phyloP scores from a whole-genome alignment of 2,113 vertebrate species.

The Gorsachius goisagi region DNA sequence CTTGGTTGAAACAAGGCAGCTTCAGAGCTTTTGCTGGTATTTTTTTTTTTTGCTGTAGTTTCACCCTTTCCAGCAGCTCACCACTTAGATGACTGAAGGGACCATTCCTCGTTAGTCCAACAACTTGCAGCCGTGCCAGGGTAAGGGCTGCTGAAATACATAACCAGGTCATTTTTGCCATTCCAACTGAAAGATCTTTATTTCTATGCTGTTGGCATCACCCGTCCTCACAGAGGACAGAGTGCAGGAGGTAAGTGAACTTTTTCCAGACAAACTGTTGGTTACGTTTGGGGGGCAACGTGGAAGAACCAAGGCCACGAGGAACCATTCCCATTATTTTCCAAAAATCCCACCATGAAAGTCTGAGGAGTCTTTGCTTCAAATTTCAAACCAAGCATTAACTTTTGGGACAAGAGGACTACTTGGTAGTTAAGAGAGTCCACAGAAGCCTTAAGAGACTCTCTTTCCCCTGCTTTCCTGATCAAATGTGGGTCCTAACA shows the following conservation, averaged over 20 bases:
- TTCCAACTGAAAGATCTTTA: constrained; percentile 32
- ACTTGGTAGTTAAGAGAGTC: neutral
- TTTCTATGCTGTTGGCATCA: neutral
- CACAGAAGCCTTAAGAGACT: neutral
- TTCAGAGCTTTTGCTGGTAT: neutral
- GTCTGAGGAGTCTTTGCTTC: neutral
- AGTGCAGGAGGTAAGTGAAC: neutral
- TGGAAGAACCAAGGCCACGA: neutral
- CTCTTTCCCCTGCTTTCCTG: neutral
- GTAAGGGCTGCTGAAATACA: neutral
- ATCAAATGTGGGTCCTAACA: neutral
- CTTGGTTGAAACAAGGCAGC: neutral
- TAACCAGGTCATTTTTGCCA: neutral
- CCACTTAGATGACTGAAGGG: too few species aligned
- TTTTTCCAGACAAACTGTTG: neutral
- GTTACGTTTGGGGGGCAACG: neutral
- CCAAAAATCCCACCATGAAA: neutral
- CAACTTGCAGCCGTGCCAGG: neutral
- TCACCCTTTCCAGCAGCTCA: neutral
- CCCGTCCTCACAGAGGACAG: constrained; percentile 45
- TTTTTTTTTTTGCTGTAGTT: neutral
- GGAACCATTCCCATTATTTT: neutral
- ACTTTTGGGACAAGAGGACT: neutral
- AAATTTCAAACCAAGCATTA: neutral
- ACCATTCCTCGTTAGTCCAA: neutral